These are phyloP conservation scores for Papilio gigon DNA, from an alignment of 2,888 invertebrate species.

Conservation along the genomic window DNA sequence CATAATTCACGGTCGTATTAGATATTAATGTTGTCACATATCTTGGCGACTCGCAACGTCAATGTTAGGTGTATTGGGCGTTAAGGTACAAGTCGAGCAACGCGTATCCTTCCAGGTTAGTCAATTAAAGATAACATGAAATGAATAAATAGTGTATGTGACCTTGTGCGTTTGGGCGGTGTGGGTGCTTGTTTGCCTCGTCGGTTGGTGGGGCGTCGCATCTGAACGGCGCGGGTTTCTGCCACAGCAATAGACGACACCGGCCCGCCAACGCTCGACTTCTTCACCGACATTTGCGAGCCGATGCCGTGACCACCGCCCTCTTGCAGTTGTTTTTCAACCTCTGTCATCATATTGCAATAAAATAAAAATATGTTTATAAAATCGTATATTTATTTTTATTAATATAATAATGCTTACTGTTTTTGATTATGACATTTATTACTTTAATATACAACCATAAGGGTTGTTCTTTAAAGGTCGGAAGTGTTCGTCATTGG, in stretches of 20 bases:
- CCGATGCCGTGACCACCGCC: constrained; percentile 75
- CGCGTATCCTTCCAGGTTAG: neutral
- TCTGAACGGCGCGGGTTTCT: constrained; percentile 87
- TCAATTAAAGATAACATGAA: neutral
- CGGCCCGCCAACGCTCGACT: constrained; percentile 47
- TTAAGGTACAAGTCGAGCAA: too few relatives aligned
- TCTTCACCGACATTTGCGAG: constrained; percentile 81
- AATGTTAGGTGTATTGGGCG: too few relatives aligned
- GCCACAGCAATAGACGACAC: constrained; percentile 70
- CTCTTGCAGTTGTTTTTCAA: constrained; percentile 95
- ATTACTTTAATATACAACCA: neutral
- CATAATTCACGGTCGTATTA: too few relatives aligned
- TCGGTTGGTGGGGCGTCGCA: constrained; percentile 92
- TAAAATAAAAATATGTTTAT: constrained; percentile 16
- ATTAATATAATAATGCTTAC: neutral
- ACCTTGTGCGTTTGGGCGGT: constrained; percentile 97
- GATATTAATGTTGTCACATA: too few relatives aligned
- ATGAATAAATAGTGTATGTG: constrained; percentile 42
- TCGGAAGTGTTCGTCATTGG: neutral
- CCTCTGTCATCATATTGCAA: constrained; percentile 84
- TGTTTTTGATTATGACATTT: neutral
- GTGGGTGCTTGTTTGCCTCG: constrained; percentile 97
- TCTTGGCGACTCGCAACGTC: too few relatives aligned
- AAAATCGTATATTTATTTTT: neutral
- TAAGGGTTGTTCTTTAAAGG: neutral